Evolutionary conservation across 2,888 invertebrate genomes (phyloP), one percentile per base, ranked within the genome.

Genomic region (Coelogynopora nodosa): DNA sequence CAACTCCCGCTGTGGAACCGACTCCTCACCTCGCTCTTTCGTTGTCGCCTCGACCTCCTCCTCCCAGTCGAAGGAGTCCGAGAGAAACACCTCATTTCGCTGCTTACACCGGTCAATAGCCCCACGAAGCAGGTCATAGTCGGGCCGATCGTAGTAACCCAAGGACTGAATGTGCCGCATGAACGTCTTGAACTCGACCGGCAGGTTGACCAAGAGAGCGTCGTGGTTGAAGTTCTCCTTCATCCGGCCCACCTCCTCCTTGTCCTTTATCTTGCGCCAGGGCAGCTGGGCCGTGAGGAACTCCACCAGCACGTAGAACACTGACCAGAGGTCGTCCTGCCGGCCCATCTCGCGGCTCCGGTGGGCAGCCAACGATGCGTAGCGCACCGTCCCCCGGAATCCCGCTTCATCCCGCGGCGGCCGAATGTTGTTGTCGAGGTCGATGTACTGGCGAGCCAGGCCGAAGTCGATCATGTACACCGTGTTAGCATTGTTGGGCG

Each of bases 231-330:
- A 97, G 90, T 97, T 97, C 91, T 98, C 97, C 91, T 98, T 98
- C 95, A 98, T 97, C 86, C 96, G 93, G 0, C 98, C 98, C 89
- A 92, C 94, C 97, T 87, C 67, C 92, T 98, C 98, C 91, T 98
- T 98, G 90, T 98, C 98, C 93, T 98, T 98, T 89, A 98, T 97
- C 93, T 98, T 98, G 88, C 98, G 94, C 98, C 98, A 98, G 0
- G 98, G 98, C 91, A 98, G 93, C 91, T 97, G 97, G 0, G 99
- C 99, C 91, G 98, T 97, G 29, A 98, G 96, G 91, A 99, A 99
- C 93, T 99, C 99, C 5, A 98, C 97, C 87, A 99, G 94, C 98
- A 99, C 99, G 93, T 99, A 99, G 93, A 99, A 99, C 13, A 99
- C 93, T 0, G 98, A 98, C 98, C 98, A 98, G 2, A 99, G 94